Evolutionary conservation across 2,113 vertebrate species (phyloP).

Genomic region (Nansenia antarctica): DNA sequence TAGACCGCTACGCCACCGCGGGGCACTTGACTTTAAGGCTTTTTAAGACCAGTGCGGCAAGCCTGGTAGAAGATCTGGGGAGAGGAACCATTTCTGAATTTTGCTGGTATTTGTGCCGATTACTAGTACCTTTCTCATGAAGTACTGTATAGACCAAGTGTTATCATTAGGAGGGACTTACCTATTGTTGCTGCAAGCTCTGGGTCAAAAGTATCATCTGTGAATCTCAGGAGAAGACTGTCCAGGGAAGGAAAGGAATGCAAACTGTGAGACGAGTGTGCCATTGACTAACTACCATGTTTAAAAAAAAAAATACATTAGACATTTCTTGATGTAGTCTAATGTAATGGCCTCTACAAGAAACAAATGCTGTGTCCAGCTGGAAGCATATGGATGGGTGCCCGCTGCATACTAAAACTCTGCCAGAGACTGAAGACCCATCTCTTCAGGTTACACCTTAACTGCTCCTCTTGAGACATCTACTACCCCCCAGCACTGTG

Average conservation of each 20-base stretch:
- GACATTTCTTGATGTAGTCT: no score
- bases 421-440: background rate
- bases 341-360: no score
- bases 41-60: no score
- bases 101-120: background rate
- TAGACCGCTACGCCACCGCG: no score
- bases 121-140: background rate
- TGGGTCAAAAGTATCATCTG: conserved; percentile 96
- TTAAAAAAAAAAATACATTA: background rate
- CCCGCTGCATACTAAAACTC: background rate
- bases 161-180: conserved; percentile 44
- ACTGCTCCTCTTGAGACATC: no score
- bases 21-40: no score
- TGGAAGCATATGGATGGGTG: background rate
- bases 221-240: conserved; percentile 92
- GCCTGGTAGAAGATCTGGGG: background rate
- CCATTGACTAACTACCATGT: no score
- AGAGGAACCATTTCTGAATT: background rate
- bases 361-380: background rate
- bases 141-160: background rate
- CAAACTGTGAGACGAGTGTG: background rate
- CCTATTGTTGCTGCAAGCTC: conserved; percentile 96
- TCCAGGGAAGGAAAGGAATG: background rate
- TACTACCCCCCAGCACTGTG: no score
- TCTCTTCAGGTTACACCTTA: no score